A percentile compares a stretch with the other conserved stretches of the same genome.
phyloP scores from a whole-genome alignment of 2,113 vertebrate genomes.

The Sylvia atricapilla region DNA sequence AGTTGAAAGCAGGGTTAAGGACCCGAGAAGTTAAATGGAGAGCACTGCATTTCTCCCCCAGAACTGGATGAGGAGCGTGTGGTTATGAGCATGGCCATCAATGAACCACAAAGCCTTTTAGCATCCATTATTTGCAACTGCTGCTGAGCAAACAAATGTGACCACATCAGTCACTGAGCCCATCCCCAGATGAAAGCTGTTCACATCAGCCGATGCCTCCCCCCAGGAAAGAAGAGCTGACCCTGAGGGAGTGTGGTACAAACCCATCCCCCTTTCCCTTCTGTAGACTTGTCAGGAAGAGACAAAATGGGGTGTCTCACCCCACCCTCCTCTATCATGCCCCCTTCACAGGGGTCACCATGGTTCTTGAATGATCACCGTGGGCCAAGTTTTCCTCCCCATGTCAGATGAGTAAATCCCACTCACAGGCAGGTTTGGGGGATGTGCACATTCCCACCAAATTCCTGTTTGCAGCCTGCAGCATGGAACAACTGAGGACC shows the following conservation, averaged over 20 bases:
- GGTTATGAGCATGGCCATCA: slow-evolving; percentile 70
- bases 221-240: slow-evolving; percentile 49
- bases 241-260: neutral
- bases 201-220: slow-evolving; percentile 40
- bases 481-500: neutral
- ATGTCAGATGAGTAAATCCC: neutral
- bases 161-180: slow-evolving; percentile 61
- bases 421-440: accelerated
- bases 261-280: slow-evolving; percentile 11
- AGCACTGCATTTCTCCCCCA: slow-evolving; percentile 46
- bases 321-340: neutral
- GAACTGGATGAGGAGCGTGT: slow-evolving; percentile 69
- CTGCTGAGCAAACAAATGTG: slow-evolving; percentile 76
- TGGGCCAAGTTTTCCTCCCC: neutral
- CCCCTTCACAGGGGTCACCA: neutral
- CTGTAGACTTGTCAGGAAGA: neutral
- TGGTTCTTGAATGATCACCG: neutral
- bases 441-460: neutral
- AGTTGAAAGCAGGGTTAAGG: slow-evolving; percentile 44
- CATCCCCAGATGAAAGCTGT: slow-evolving; percentile 57
- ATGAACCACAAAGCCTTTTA: slow-evolving; percentile 84
- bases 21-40: slow-evolving; percentile 36
- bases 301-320: neutral
- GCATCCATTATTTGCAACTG: slow-evolving; percentile 77
- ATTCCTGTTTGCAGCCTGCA: neutral